Conservation (phyloP, 2,113 vertebrate species). For the Corynorhinus townsendii region DNA sequence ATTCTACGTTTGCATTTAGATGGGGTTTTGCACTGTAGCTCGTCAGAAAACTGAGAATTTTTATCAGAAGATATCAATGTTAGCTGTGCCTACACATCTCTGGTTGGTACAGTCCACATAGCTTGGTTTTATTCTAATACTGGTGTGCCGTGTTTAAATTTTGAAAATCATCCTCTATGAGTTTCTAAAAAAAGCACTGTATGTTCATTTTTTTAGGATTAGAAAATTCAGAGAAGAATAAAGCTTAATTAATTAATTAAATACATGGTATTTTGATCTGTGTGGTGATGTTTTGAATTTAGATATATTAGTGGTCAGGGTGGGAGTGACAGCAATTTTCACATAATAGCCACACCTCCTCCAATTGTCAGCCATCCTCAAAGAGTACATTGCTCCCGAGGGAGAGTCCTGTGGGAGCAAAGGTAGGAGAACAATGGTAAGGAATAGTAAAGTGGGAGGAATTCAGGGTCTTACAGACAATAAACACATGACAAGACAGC, state of each 20-base stretch:
- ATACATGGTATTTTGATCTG: not conserved
- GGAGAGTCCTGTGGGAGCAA: not conserved
- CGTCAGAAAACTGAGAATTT: not conserved
- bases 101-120: not conserved
- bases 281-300: not conserved
- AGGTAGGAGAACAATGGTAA: not conserved
- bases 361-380: not conserved
- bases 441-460: not conserved
- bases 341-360: not conserved
- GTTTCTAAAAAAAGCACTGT: not conserved
- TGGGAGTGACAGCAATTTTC: not conserved
- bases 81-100: not conserved
- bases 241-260: not conserved
- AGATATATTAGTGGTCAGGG: not conserved
- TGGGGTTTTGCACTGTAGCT: not conserved
- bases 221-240: not conserved
- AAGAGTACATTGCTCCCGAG: not conserved
- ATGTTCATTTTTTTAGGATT: not conserved
- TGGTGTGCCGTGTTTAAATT: not conserved
- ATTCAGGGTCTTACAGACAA: not conserved
- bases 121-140: not conserved
- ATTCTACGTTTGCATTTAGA: not conserved
- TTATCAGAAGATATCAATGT: not conserved
- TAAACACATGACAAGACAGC: not conserved
- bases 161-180: not conserved